These are phyloP conservation scores for Ranitomeya imitator DNA, from an alignment of 2,113 vertebrate species.

Conservation along the genomic window DNA sequence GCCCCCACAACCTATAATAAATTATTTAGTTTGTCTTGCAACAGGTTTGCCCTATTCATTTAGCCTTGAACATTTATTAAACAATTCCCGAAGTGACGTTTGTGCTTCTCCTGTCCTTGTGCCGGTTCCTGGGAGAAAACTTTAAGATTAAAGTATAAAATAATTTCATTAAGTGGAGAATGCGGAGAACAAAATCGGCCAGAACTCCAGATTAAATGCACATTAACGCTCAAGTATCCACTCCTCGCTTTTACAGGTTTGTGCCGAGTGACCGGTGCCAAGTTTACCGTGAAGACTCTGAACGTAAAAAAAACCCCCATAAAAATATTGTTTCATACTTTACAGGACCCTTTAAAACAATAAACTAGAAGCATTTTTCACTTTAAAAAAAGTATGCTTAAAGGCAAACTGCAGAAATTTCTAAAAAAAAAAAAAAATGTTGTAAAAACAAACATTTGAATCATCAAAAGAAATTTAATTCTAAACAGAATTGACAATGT, in stretches of 20 bases:
- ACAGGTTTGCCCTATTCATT: constrained; percentile 26
- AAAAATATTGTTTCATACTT: neutral
- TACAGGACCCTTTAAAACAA: neutral
- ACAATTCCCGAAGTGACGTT: constrained; percentile 43
- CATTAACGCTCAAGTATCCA: constrained; percentile 2
- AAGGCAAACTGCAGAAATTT: neutral
- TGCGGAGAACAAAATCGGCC: neutral
- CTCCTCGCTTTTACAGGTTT: neutral
- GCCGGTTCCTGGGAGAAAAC: constrained; percentile 32
- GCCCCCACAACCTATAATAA: constrained; percentile 14
- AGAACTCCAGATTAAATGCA: constrained; percentile 14
- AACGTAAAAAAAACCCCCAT: neutral
- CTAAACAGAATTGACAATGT: too few relatives aligned
- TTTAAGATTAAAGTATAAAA: constrained; percentile 44
- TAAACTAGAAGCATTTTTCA: neutral
- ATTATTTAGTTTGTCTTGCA: constrained; percentile 13
- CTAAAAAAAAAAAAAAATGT: neutral
- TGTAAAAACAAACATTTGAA: too few relatives aligned
- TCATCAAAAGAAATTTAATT: too few relatives aligned
- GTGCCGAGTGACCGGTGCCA: neutral
- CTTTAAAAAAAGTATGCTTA: neutral
- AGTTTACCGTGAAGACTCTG: neutral
- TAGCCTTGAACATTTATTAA: constrained; percentile 42
- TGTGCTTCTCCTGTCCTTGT: constrained; percentile 26
- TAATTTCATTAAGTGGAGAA: constrained; percentile 37